These are phyloP conservation scores for Mystacides longicornis DNA, from an alignment of 2,888 invertebrate species.

Conservation along the genomic window DNA sequence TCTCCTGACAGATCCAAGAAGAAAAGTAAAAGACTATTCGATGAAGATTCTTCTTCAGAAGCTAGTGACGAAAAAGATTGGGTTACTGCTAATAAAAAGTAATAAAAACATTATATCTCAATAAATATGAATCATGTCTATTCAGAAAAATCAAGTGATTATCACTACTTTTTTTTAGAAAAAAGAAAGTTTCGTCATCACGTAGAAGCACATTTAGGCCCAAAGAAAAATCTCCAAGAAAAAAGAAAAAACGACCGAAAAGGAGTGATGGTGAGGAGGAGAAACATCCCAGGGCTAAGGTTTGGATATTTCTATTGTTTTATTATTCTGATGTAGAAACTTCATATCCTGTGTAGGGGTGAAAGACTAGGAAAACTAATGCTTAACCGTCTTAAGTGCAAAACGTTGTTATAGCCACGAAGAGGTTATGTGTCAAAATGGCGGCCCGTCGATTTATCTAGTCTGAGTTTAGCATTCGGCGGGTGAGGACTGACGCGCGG, in stretches of 20 bases:
- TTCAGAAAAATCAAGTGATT: background rate
- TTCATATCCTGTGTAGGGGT: no score
- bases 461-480: no score
- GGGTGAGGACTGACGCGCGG: no score
- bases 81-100: slow-evolving; percentile 25
- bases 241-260: slow-evolving; percentile 30
- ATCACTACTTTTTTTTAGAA: slow-evolving; percentile 11
- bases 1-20: slow-evolving; percentile 45
- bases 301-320: background rate
- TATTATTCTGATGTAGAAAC: background rate
- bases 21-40: slow-evolving; percentile 41
- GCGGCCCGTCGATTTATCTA: no score
- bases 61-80: slow-evolving; percentile 41
- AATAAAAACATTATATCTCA: background rate
- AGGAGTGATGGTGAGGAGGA: slow-evolving; percentile 27
- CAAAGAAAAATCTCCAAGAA: slow-evolving; percentile 24
- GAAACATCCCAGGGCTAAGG: slow-evolving; percentile 27
- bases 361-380: no score
- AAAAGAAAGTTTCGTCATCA: slow-evolving; percentile 4
- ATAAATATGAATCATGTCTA: background rate
- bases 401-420: no score
- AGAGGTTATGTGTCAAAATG: no score
- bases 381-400: no score
- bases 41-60: slow-evolving; percentile 40
- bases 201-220: slow-evolving; percentile 2